These are phyloP conservation scores for Cyaniris semiargus DNA, from an alignment of 2,888 invertebrate species.

Conservation along the genomic window DNA sequence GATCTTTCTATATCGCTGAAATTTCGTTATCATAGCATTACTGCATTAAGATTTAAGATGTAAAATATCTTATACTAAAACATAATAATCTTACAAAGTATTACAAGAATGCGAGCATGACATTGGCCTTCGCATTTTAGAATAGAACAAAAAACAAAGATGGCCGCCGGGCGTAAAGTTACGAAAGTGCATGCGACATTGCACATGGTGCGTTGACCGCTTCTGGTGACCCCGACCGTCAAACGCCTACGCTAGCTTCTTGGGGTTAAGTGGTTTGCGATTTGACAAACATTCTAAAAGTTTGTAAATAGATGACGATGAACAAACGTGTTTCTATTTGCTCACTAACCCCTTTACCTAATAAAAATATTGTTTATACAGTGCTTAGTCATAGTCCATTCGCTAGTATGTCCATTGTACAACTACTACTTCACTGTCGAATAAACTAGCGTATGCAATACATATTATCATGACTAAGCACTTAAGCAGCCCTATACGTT, in stretches of 20 bases:
- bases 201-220: constrained; percentile 66
- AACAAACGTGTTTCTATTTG: background rate
- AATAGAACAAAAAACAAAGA: constrained; percentile 40
- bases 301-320: background rate
- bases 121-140: constrained; percentile 14
- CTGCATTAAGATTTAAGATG: too few relatives aligned
- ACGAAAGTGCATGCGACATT: constrained; percentile 59
- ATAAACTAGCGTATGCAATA: too few relatives aligned
- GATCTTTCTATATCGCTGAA: too few relatives aligned
- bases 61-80: too few relatives aligned
- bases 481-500: too few relatives aligned
- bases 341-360: background rate
- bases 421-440: too few relatives aligned
- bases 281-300: constrained; percentile 9
- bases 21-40: too few relatives aligned
- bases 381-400: background rate
- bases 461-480: too few relatives aligned
- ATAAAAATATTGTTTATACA: background rate
- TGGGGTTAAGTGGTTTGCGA: constrained; percentile 35
- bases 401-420: too few relatives aligned
- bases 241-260: constrained; percentile 56
- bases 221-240: constrained; percentile 63
- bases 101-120: background rate
- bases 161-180: constrained; percentile 45
- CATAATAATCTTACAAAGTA: background rate